Base-by-base conservation (phyloP, 2,888 invertebrate genomes). In the Lithophane leautieri region DNA sequence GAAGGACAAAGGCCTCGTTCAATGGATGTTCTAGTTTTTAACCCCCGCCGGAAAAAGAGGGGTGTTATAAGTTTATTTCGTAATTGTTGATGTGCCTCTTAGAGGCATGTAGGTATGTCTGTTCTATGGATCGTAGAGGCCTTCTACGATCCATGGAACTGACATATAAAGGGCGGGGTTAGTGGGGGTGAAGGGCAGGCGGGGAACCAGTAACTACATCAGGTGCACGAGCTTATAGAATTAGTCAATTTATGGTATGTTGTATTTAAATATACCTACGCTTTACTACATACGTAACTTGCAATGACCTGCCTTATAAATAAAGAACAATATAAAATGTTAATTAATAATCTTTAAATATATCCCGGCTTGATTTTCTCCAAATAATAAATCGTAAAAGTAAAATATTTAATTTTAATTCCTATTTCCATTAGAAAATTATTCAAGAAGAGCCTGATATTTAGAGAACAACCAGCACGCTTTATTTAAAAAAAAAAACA, bases 151-250 rank as follows among this genome's bases (percentile, higher is more conserved):
- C 56, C 12, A 70, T 67, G 44, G 54, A 70, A 25, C 25, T 52
- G 60, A 82, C 72, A 79, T 76, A 73, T 40, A 66, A 82, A 82
- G 75, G 84, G 73, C 76, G 73, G 71, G 40, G 60, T 71, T 66
- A 44, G 28, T 14, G 70, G 62, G 65, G 70, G 28, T 70, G 61
- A 66, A 66, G 14, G 47, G 28, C 11, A 22, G 14, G 56, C 4
- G 52, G 58, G 70, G 14, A 65, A 77, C 69, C 73, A 69, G 12
- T 50, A 56, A 80, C 69, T 70, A 60, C 71, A 58, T 70, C 58
- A 63, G 34, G 54, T 16, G 58, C 16, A 42, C 19, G 22, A 62
- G 47, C 60, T 61, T 54, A 60, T 56, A 63, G 40, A 44, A 69
- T 62, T 7, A 66, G 44, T 22, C 25, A 75, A 52, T 68, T 70